A percentile compares a stretch with the other conserved stretches of the same genome.
phyloP scores from a whole-genome alignment of 2,797 vertebrate species.

The Sylvilagus floridanus region DNA sequence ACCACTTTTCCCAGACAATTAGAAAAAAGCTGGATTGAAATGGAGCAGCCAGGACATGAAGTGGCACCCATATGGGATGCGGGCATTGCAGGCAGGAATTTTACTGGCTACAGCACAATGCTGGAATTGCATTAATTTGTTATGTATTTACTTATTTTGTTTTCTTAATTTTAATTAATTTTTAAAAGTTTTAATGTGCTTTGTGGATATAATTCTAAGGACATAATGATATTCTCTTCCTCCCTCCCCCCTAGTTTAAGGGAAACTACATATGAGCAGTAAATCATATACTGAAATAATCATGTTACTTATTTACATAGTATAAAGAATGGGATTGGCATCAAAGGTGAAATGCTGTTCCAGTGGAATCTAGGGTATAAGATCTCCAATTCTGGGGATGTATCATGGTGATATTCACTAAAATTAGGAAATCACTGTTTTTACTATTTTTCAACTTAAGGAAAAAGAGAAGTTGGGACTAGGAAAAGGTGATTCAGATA shows the following conservation, averaged over 20 bases:
- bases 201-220: too few species aligned
- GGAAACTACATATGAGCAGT: neutral
- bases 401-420: neutral
- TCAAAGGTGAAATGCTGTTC: neutral
- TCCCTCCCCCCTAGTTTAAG: neutral
- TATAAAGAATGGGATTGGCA: neutral
- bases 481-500: neutral
- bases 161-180: too few species aligned
- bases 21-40: too few species aligned
- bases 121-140: too few species aligned
- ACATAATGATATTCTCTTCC: too few species aligned
- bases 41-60: too few species aligned
- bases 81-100: too few species aligned
- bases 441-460: neutral
- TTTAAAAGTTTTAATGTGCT: too few species aligned
- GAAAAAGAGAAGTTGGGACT: neutral
- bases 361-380: neutral
- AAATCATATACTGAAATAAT: neutral
- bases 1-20: too few species aligned
- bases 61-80: too few species aligned
- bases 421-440: neutral
- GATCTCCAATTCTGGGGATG: neutral
- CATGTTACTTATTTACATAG: slow-evolving; percentile 4
- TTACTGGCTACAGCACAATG: too few species aligned
- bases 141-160: too few species aligned